Evolutionary conservation across 1,140 invertebrate genomes (phyloP).

Genomic region (Belonocnema kinseyi): DNA sequence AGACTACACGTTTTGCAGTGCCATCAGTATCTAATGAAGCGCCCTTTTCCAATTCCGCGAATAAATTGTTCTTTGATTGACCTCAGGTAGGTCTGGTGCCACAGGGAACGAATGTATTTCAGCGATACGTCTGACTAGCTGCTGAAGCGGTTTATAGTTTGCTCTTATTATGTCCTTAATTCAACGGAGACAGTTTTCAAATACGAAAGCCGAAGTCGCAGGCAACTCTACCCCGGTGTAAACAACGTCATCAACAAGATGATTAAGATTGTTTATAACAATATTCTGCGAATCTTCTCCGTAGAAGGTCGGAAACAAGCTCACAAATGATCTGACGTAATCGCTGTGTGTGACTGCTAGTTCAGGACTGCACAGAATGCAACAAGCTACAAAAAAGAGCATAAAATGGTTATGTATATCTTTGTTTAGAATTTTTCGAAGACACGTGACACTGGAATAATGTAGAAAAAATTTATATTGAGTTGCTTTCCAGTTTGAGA

Average conservation of each 20-base stretch:
- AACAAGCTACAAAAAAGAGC: background rate
- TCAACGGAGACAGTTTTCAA: slow-evolving; percentile 31
- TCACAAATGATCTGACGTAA: slow-evolving; percentile 14
- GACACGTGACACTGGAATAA: slow-evolving; percentile 17
- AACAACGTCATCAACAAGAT: slow-evolving; percentile 28
- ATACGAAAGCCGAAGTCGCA: slow-evolving; percentile 17
- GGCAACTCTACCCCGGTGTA: background rate
- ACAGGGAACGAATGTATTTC: slow-evolving; percentile 11
- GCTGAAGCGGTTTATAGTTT: slow-evolving; percentile 17
- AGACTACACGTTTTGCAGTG: background rate
- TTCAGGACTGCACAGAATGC: background rate
- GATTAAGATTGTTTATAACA: slow-evolving; percentile 23
- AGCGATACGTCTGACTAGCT: slow-evolving; percentile 27
- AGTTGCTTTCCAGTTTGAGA: slow-evolving; percentile 38
- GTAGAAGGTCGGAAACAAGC: slow-evolving; percentile 32
- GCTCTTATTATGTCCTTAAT: slow-evolving; percentile 31
- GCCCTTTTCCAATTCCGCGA: background rate
- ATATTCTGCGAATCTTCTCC: slow-evolving; percentile 17
- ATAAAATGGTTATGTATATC: background rate
- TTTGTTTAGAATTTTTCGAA: background rate
- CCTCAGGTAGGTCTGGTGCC: background rate
- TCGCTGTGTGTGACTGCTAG: slow-evolving; percentile 10
- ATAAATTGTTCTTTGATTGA: background rate
- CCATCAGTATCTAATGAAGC: background rate
- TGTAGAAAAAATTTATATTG: slow-evolving; percentile 33